Percentiles rank a stretch among this genome's conserved stretches.
These are phyloP conservation scores for Trachythela sp. DNA, from an alignment of 64 coral and sea anemone genomes.

Conservation along the genomic window DNA sequence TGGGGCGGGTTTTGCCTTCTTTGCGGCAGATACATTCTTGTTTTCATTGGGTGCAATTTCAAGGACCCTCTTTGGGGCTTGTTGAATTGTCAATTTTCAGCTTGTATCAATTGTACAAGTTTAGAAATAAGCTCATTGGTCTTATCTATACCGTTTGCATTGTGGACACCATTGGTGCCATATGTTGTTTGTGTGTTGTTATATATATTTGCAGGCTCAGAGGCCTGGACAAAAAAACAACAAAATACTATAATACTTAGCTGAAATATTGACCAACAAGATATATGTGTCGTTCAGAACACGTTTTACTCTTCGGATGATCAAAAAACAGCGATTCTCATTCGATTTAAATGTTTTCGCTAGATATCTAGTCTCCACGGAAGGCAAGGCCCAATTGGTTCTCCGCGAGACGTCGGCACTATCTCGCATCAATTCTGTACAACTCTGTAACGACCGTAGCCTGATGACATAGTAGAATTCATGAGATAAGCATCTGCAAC, in stretches of 20 bases:
- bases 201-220: too few species aligned
- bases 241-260: too few species aligned
- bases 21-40: background rate
- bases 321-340: background rate
- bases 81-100: background rate
- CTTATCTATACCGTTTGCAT: too few species aligned
- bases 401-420: background rate
- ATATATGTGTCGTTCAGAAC: background rate
- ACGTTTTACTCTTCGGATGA: background rate
- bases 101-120: background rate
- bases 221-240: too few species aligned
- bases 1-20: constrained; percentile 13
- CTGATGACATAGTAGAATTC: background rate
- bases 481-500: background rate
- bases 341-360: background rate
- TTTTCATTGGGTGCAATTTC: background rate
- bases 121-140: background rate
- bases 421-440: background rate
- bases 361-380: background rate
- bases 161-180: too few species aligned
- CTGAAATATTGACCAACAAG: too few species aligned
- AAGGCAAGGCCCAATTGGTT: constrained; percentile 15
- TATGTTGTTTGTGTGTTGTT: too few species aligned
- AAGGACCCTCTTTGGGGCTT: background rate
- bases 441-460: background rate